Evolutionary conservation across 2,888 invertebrate genomes (phyloP).

Genomic region (Leptinotarsa rubiginosa): DNA sequence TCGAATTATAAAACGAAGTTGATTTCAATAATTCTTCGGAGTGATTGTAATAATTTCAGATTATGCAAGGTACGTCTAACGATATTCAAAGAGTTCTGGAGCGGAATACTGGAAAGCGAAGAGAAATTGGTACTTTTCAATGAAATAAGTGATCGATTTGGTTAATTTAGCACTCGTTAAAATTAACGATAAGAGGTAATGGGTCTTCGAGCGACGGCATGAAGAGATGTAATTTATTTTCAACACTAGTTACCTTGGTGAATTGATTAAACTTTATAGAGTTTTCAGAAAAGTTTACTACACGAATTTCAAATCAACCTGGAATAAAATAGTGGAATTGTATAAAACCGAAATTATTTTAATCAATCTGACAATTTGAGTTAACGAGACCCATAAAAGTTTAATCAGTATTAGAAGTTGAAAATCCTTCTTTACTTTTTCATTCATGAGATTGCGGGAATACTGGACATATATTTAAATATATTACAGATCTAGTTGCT

Average conservation of each 20-base stretch:
- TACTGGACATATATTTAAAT: too few species aligned
- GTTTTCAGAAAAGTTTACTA: slow-evolving; percentile 40
- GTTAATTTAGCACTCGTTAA: slow-evolving; percentile 35
- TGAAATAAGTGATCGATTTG: slow-evolving; percentile 37
- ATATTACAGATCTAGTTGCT: too few species aligned
- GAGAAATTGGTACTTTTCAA: slow-evolving; percentile 23
- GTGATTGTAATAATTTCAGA: slow-evolving; percentile 12
- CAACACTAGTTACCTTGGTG: slow-evolving; percentile 41
- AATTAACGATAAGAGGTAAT: slow-evolving; percentile 38
- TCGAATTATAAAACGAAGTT: not conserved
- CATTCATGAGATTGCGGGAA: too few species aligned
- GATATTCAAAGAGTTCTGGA: slow-evolving; percentile 16
- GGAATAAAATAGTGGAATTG: slow-evolving; percentile 35
- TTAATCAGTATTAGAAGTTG: too few species aligned
- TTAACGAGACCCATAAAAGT: too few species aligned
- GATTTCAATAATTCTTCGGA: slow-evolving; percentile 9
- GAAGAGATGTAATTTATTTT: slow-evolving; percentile 44
- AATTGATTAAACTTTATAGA: slow-evolving; percentile 44
- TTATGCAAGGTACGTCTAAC: slow-evolving; percentile 2
- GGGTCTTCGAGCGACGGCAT: slow-evolving; percentile 29
- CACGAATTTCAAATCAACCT: slow-evolving; percentile 33
- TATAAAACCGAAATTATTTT: slow-evolving; percentile 30
- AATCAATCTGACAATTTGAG: slow-evolving; percentile 26
- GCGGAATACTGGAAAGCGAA: not conserved
- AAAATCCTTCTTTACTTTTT: too few species aligned